Base-by-base conservation (phyloP, 2,797 vertebrate genomes). In the Tarsius wallacei region DNA sequence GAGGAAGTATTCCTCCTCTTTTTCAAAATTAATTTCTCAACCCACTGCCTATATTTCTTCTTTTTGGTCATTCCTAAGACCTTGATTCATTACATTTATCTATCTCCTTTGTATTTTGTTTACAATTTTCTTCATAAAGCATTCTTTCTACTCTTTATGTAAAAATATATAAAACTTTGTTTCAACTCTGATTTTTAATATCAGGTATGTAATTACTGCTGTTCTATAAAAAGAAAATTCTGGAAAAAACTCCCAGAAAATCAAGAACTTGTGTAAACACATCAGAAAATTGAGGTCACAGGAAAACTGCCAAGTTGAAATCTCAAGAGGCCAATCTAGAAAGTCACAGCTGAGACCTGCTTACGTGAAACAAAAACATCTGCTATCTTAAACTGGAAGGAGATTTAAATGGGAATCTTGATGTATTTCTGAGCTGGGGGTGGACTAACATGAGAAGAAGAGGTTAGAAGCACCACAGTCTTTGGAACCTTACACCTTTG, bases 401-500 rank as follows among this genome's bases (percentile, higher is more conserved):
- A 10, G 31, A 8, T 5, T 17, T 21, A 1, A 10, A 5, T 31
- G 49, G 19, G 3, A 16, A 24, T 0, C 0, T 16, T 1, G 4
- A 3, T 1, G 14, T 0, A 1, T n/a, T 42, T 53, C 71, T 68
- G 70, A n/a, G 47, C 15, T 0, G 47, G 1, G 2, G 5, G 21
- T 11, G 15, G 13, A 5, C 7, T 10, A 2, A 13, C 11, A 0
- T 0, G 28, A 6, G 14, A 6, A 33, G 17, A 8, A 21, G 15
- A 47, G 10, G 1, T 57, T 59, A 57, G 12, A 26, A 59, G 10
- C 10, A 15, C 13, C 1, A 0, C 0, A 2, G 63, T 9, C 22
- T 22, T 0, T n/a, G 33, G 0, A 5, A 2, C 73, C 24, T 55
- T 11, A 3, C 1, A 4, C 33, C 31, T 2, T 0, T 2, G 22